Conservation (phyloP, 2,888 invertebrate species). For the Dasypogon diadema region DNA sequence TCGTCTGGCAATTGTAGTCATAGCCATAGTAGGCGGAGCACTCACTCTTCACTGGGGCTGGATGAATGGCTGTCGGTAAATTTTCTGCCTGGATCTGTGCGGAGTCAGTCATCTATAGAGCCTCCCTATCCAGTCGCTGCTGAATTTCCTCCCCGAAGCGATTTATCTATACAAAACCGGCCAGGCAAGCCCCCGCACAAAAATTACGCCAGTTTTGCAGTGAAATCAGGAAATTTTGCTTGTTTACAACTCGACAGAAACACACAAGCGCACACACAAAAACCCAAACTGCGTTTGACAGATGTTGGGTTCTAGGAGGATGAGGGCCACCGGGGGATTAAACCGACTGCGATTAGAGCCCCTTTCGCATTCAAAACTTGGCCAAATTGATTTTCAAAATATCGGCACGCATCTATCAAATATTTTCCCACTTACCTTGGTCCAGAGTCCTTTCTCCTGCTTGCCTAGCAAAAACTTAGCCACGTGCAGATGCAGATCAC, state of each 20-base stretch:
- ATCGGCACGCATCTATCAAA: too few species aligned
- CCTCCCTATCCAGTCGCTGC: too few species aligned
- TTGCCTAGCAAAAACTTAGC: too few species aligned
- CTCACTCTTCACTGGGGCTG: constrained; percentile 53
- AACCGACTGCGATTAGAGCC: too few species aligned
- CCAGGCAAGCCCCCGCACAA: too few species aligned
- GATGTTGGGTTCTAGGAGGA: not conserved
- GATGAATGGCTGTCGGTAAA: constrained; percentile 5
- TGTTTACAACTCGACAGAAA: constrained; percentile 53
- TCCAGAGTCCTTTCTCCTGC: too few species aligned
- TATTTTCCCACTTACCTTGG: too few species aligned
- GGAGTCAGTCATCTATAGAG: constrained; percentile 23
- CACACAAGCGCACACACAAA: constrained; percentile 60
- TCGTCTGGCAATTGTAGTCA: constrained; percentile 57
- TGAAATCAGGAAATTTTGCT: not conserved
- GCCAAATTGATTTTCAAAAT: too few species aligned
- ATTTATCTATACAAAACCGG: not conserved
- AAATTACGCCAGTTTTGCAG: too few species aligned
- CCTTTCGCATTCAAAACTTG: too few species aligned
- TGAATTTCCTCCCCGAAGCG: not conserved
- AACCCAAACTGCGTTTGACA: constrained; percentile 56
- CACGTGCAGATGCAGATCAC: too few species aligned
- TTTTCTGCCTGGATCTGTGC: not conserved
- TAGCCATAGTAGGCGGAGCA: constrained; percentile 55
- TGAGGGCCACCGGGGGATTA: not conserved